Conservation (phyloP, 2,113 vertebrate genomes). For the Acanthisitta chloris region DNA sequence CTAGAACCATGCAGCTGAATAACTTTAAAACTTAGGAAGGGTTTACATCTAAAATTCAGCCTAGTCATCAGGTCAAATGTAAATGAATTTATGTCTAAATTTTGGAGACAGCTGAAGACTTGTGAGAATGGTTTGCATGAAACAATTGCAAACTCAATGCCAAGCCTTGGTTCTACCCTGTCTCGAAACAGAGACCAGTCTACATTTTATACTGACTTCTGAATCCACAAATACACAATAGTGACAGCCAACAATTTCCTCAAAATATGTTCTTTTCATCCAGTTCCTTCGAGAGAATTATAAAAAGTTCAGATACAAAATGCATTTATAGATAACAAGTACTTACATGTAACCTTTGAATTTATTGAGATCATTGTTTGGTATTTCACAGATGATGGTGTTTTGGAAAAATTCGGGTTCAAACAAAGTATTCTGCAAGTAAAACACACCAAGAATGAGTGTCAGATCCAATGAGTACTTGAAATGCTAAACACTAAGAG, state of each 20-base stretch:
- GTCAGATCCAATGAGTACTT: background rate
- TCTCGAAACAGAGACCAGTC: background rate
- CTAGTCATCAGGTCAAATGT: background rate
- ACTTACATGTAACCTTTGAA: constrained; percentile 91
- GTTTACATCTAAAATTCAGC: background rate
- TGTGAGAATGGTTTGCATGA: background rate
- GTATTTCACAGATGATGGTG: constrained; percentile 86
- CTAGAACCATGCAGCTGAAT: background rate
- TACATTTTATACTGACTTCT: background rate
- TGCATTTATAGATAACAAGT: background rate
- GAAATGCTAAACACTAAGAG: background rate
- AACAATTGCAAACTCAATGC: background rate
- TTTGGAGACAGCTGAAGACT: background rate
- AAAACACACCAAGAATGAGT: background rate
- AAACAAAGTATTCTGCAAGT: constrained; percentile 69
- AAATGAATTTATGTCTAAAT: background rate
- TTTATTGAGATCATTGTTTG: constrained; percentile 87
- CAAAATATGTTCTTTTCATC: background rate
- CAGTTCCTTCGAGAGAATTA: background rate
- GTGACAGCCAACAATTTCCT: background rate
- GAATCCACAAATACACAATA: background rate
- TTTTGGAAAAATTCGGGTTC: constrained; percentile 80
- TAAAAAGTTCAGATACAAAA: background rate
- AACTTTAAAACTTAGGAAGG: background rate
- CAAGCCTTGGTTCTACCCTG: background rate